Conservation (phyloP, 1,140 invertebrate genomes). For the Philotrypesis tridentata region DNA sequence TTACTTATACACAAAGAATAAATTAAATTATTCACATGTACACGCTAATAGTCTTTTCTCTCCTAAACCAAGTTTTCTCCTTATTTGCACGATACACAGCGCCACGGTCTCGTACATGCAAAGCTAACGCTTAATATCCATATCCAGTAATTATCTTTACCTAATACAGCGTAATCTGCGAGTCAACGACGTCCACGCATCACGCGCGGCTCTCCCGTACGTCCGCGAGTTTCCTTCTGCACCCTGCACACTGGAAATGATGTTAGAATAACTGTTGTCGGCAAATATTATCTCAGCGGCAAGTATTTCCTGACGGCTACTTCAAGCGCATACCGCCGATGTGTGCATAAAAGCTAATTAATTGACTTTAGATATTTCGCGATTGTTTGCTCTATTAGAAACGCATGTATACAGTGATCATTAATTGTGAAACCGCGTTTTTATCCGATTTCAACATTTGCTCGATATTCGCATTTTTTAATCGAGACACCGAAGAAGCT, state of each 20-base stretch:
- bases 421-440: no score
- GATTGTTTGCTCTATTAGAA: no score
- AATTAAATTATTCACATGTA: no score
- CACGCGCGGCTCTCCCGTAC: constrained; percentile 53
- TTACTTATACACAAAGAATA: no score
- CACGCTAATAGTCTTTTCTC: neutral
- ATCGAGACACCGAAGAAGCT: no score
- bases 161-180: constrained; percentile 61
- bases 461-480: no score
- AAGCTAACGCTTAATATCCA: constrained; percentile 60
- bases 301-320: neutral
- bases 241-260: constrained; percentile 33
- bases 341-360: no score
- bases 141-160: constrained; percentile 56
- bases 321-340: no score
- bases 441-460: no score
- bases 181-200: constrained; percentile 53
- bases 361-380: no score
- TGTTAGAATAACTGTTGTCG: constrained; percentile 22
- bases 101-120: constrained; percentile 8
- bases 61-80: neutral
- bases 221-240: neutral
- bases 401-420: no score
- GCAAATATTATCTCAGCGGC: neutral
- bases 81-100: constrained; percentile 18